Base-by-base conservation (phyloP, 1,140 invertebrate species). In the Drosophila auraria region DNA sequence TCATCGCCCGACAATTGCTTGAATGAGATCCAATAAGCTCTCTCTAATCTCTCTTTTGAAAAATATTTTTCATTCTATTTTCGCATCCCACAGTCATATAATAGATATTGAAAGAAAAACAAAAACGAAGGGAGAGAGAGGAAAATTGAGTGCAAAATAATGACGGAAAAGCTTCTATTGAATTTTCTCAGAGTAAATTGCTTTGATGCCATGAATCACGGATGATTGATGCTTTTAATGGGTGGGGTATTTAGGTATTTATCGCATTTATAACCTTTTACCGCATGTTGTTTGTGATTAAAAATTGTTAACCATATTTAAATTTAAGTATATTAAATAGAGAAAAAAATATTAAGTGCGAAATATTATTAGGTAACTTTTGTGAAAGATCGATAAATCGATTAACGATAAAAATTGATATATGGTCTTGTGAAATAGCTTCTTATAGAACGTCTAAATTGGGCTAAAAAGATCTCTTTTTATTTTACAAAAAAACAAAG, bases 21-120 rank as follows among this genome's bases (percentile, higher is more conserved):
- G 30, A 36, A 11, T 17, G 27, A 33, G 25, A 30, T 23, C 20
- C 20, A 65, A 65, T 20, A 56, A 70, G 27, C 63, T 45, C 30
- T 30, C 17, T 20, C 30, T 69, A 70, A 70, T 74, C 69, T 73
- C 47, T 62, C n/a, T 20, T 40, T 40, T 42, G 15, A 62, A 51
- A 74, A 54, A 59, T 62, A 54, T 61, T 73, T 25, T 27, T 30
- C 33, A 54, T 74, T 49, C 58, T 63, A 75, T 75, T 76, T 65
- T 64, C 60, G 45, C 40, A 58, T 51, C 60, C 15, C 58, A 64
- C 33, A 76, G 60, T 64, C 50, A 63, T 50, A 33, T 47, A 62
- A 73, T 57, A 40, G 36, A n/a, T 40, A 57, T 57, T 9, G 36
- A 25, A 40, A 36, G 8, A 11, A 36, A 36, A 36, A 2, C 27